Conservation (phyloP, 2,113 vertebrate genomes). For the Phylloscopus whistleri region DNA sequence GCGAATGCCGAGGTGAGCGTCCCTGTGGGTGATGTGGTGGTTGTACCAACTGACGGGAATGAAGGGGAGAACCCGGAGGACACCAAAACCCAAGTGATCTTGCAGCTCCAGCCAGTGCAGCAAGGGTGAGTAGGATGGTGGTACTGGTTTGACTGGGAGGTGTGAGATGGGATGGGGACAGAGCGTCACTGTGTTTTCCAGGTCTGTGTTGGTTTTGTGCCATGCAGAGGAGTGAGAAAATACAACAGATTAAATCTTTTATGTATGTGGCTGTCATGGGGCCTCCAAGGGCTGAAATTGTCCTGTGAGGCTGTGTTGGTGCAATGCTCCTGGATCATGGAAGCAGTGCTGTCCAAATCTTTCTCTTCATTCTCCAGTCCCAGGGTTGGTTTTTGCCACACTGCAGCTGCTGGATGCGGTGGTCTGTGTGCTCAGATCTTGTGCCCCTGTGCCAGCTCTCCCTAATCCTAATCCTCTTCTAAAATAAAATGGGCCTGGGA, state of each 20-base stretch:
- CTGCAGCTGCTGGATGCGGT: neutral
- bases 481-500: neutral
- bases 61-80: conserved; percentile 84
- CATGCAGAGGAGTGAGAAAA: accelerated
- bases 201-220: neutral
- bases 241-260: neutral
- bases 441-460: neutral
- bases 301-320: neutral
- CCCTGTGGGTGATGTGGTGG: conserved; percentile 86
- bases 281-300: neutral
- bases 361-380: neutral
- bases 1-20: conserved; percentile 87
- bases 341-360: neutral
- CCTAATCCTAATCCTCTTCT: neutral
- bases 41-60: conserved; percentile 81
- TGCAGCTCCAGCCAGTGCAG: conserved; percentile 88
- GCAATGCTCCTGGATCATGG: neutral
- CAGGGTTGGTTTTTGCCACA: neutral
- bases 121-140: conserved; percentile 79
- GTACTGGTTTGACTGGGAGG: neutral
- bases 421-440: neutral
- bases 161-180: neutral
- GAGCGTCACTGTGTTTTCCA: accelerated
- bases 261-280: neutral
- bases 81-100: conserved; percentile 87